phyloP scores from a whole-genome alignment of 2,888 invertebrate species.

The Torymus auratus region DNA sequence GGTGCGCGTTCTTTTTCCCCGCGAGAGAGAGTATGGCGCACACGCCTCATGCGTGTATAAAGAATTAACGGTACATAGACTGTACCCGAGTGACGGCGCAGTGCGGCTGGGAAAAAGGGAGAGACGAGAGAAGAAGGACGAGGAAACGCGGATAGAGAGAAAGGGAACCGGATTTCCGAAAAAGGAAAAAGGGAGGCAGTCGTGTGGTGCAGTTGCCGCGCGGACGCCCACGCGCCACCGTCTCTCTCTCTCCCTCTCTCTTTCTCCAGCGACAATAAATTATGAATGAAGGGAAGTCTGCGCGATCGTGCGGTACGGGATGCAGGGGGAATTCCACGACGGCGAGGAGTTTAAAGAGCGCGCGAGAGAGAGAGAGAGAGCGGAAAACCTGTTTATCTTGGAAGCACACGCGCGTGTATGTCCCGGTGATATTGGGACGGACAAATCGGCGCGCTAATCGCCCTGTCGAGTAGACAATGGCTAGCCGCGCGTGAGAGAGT shows the following conservation, averaged over 20 bases:
- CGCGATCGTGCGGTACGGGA: neutral
- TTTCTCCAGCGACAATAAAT: conserved; percentile 34
- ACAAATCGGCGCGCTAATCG: conserved; percentile 26
- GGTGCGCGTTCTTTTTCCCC: too few species aligned
- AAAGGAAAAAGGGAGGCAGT: conserved; percentile 68
- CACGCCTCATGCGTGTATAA: neutral
- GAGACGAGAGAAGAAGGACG: neutral
- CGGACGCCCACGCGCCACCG: conserved; percentile 19
- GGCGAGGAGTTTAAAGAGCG: neutral
- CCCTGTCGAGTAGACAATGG: conserved; percentile 1
- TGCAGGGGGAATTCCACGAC: conserved; percentile 13
- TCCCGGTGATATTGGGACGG: conserved; percentile 25
- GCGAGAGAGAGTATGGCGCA: too few species aligned
- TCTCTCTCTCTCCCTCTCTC: neutral
- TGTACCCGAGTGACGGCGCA: too few species aligned
- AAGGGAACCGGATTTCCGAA: conserved; percentile 71
- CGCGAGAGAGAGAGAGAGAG: too few species aligned
- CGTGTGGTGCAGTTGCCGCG: conserved; percentile 2
- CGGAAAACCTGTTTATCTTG: conserved; percentile 36
- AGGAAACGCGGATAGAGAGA: conserved; percentile 18
- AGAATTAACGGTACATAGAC: conserved; percentile 47
- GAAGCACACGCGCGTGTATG: neutral
- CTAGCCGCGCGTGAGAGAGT: too few species aligned
- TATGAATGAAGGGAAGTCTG: conserved; percentile 39
- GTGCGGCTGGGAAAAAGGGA: too few species aligned